Base-by-base conservation (phyloP, 2,797 vertebrate genomes). In the Morelia viridis region DNA sequence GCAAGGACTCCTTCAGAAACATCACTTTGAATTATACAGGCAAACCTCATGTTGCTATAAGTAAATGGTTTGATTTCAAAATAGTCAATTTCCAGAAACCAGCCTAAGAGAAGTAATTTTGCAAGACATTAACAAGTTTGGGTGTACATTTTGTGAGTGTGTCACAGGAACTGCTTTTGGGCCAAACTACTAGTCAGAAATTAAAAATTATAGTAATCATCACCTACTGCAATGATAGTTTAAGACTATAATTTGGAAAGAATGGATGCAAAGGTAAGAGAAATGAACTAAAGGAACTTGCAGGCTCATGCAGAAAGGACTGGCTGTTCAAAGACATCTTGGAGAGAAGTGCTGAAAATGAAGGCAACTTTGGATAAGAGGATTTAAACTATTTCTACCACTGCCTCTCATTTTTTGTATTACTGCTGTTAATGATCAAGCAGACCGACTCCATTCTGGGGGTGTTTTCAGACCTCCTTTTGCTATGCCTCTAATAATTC, bases 241-340 rank as follows among this genome's bases (percentile, higher is more conserved):
- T 19, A 28, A 58, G 6, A 46, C 87, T 84, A 41, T 0, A 15
- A 89, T 17, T 76, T n/a, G 1, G 35, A 8, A 9, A 9, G 84
- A 26, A n/a, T 0, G 17, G 87, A 92, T 88, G 88, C 13, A 0
- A 64, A 24, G 56, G 89, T 71, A 64, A 62, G 83, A 84, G 13
- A 1, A 58, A 58, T 35, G 76, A 85, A 41, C 64, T 28, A 83
- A 22, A 90, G 80, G 46, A 8, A 64, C 46, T 64, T 3, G 92
- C 61, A 56, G 90, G 85, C 61, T 65, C 83, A 50, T 84, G 11
- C 35, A 1, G 31, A 83, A 90, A 0, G 6, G 9, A 1, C 0
- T 0, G 3, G 0, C 0, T 2, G 0, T 17, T 64, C 35, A 0
- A 3, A 31, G 58, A 0, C 60, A 65, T 41, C 13, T 57, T 89